Conservation (phyloP, 2,888 invertebrate genomes). For the Trimorus sp. region DNA sequence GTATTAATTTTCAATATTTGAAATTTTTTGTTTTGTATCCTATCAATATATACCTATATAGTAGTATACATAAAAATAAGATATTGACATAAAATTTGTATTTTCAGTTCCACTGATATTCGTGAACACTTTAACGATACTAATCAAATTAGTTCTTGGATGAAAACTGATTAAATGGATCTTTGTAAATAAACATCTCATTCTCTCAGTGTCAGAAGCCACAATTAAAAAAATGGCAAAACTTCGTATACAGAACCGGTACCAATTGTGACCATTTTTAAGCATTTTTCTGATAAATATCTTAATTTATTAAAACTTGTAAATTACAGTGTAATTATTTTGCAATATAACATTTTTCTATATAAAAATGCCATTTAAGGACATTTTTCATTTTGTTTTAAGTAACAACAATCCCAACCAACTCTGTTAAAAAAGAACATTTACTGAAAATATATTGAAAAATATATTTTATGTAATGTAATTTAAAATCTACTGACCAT, state of each 20-base stretch:
- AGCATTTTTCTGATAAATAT: slow-evolving; percentile 18
- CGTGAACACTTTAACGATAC: slow-evolving; percentile 92
- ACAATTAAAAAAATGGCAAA: not conserved
- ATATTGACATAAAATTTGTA: not conserved
- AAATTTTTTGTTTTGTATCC: too few species aligned
- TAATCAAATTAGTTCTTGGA: slow-evolving; percentile 94
- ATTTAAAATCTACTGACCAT: too few species aligned
- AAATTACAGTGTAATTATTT: slow-evolving; percentile 35
- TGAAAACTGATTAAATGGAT: slow-evolving; percentile 79
- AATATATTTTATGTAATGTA: too few species aligned
- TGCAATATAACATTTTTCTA: slow-evolving; percentile 14
- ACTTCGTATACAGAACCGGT: slow-evolving; percentile 24
- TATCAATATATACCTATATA: too few species aligned
- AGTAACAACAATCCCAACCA: too few species aligned
- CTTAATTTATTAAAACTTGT: slow-evolving; percentile 32
- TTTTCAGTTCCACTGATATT: slow-evolving; percentile 96
- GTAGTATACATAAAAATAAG: not conserved
- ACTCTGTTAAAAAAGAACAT: too few species aligned
- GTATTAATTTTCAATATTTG: not conserved
- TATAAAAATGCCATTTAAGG: too few species aligned
- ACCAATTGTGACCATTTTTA: slow-evolving; percentile 26
- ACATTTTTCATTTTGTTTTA: too few species aligned
- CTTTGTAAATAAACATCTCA: slow-evolving; percentile 31
- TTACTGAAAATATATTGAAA: too few species aligned
- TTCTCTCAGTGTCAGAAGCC: not conserved